Evolutionary conservation across 2,797 vertebrate genomes (phyloP).

Genomic region (Leucoraja ocellata): DNA sequence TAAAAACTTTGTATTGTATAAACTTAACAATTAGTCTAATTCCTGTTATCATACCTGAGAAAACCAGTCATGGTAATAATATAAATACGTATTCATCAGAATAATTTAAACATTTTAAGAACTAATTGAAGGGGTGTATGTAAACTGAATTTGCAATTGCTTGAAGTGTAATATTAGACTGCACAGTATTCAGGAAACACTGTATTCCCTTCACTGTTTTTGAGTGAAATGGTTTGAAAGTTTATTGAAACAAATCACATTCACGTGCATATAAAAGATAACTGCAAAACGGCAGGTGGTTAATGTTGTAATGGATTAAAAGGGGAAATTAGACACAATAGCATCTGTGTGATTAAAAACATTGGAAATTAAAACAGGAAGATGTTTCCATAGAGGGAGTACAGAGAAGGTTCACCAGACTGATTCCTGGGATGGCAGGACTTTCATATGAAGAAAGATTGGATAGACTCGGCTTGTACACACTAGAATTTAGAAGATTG

Average conservation of each 20-base stretch:
- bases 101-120: background rate
- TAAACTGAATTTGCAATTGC: background rate
- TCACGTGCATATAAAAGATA: background rate
- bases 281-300: background rate
- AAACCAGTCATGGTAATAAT: background rate
- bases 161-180: background rate
- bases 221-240: background rate
- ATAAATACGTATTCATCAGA: background rate
- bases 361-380: no score
- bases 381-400: no score
- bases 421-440: no score
- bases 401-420: no score
- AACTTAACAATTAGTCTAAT: background rate
- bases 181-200: background rate
- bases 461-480: no score
- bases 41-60: background rate
- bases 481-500: no score
- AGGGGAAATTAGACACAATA: no score
- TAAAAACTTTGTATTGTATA: background rate
- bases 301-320: background rate
- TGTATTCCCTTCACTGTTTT: background rate
- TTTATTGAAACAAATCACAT: background rate
- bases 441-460: no score
- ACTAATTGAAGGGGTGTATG: background rate
- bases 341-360: no score